These are phyloP conservation scores for Dinomys branickii DNA, from an alignment of 2,113 vertebrate species.

Conservation along the genomic window DNA sequence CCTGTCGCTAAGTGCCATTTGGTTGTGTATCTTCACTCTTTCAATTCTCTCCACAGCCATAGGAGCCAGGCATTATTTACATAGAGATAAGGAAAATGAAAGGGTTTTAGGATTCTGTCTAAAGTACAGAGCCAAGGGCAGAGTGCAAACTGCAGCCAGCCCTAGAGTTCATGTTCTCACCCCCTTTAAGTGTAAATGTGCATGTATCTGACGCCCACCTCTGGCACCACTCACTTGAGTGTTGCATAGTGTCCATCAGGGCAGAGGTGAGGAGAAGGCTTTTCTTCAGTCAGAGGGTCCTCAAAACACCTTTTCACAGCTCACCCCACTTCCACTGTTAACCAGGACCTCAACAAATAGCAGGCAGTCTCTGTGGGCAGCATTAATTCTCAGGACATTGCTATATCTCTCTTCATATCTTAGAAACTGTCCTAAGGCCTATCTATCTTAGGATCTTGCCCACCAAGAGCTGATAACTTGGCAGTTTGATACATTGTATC, in stretches of 20 bases:
- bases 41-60: background rate
- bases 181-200: background rate
- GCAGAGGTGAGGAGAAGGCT: background rate
- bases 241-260: background rate
- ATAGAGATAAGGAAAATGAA: background rate
- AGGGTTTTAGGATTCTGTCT: background rate
- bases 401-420: background rate
- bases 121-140: background rate
- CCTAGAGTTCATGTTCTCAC: background rate
- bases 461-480: background rate
- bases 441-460: background rate
- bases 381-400: background rate
- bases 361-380: background rate
- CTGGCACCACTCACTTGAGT: background rate
- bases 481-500: background rate
- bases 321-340: too few relatives aligned
- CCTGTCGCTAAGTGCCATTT: background rate
- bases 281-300: background rate
- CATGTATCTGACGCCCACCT: fast-evolving
- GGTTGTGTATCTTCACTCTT: background rate
- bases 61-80: background rate
- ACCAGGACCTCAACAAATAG: background rate
- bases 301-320: background rate
- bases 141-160: background rate
- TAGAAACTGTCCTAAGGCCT: background rate